phyloP scores from a whole-genome alignment of 2,888 invertebrate genomes.

The Spilarctia lutea region DNA sequence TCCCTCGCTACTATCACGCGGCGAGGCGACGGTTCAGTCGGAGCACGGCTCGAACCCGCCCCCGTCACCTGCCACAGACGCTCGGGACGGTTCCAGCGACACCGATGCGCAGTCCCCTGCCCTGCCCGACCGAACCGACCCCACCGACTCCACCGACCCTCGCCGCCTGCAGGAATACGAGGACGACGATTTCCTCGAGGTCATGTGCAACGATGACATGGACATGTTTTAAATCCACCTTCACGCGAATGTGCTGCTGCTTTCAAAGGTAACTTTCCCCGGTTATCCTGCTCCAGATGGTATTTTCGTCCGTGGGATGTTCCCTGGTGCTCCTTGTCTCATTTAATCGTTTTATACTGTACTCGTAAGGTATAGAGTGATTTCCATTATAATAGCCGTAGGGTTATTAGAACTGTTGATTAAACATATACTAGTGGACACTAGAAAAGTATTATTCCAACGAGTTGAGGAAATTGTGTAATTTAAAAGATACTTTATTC shows the following conservation, averaged over 20 bases:
- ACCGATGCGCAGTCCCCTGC: constrained; percentile 76
- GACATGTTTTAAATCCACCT: constrained; percentile 87
- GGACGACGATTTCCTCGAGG: constrained; percentile 90
- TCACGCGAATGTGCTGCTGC: not conserved
- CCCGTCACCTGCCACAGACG: constrained; percentile 93
- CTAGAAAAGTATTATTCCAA: constrained; percentile 22
- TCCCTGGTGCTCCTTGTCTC: constrained; percentile 38
- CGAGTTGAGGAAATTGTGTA: constrained; percentile 11
- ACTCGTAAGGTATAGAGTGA: constrained; percentile 26
- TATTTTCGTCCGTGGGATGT: constrained; percentile 8
- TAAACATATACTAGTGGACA: constrained; percentile 26
- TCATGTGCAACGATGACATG: constrained; percentile 90
- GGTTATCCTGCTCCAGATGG: not conserved
- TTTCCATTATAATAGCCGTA: constrained; percentile 25
- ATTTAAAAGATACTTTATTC: constrained; percentile 11
- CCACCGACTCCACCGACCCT: constrained; percentile 55
- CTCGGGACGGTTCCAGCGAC: constrained; percentile 89
- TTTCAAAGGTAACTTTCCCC: constrained; percentile 1
- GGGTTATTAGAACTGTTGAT: constrained; percentile 17
- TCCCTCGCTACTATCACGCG: constrained; percentile 88
- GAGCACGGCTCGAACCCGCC: constrained; percentile 91
- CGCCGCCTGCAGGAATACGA: constrained; percentile 78
- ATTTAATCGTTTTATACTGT: constrained; percentile 22
- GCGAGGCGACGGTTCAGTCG: constrained; percentile 86
- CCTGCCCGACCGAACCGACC: constrained; percentile 30